Evolutionary conservation across 2,113 vertebrate genomes (phyloP).

Genomic region (Hippotragus niger): DNA sequence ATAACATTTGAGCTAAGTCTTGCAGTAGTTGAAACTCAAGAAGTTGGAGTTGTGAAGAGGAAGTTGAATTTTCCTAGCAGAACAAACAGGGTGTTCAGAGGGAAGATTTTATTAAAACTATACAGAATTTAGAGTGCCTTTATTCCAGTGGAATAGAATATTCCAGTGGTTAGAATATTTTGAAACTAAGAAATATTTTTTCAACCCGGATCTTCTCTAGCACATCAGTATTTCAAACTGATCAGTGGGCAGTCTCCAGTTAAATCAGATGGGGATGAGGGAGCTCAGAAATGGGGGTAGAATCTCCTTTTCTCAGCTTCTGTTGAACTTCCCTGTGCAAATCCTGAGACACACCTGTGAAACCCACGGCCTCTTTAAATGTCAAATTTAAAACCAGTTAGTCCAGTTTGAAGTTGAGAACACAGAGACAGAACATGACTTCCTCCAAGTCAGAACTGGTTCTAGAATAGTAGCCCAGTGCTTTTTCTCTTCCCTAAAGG

Average conservation of each 20-base stretch:
- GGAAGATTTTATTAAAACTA: not conserved
- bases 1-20: not conserved
- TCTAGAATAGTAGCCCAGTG: not conserved
- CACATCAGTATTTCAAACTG: not conserved
- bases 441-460: not conserved
- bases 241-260: not conserved
- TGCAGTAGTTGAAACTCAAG: not conserved
- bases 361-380: not conserved
- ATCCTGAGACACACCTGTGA: not conserved
- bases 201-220: not conserved
- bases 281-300: not conserved
- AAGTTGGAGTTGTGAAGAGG: not conserved
- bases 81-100: not conserved
- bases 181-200: not conserved
- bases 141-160: not conserved
- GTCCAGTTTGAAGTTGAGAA: not conserved
- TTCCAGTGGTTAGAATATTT: not conserved
- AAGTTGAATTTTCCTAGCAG: not conserved
- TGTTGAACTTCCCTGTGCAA: not conserved
- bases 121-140: not conserved
- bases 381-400: not conserved
- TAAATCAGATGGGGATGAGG: not conserved
- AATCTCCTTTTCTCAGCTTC: not conserved
- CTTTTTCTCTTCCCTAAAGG: not conserved
- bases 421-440: not conserved